Conservation (phyloP, 2,797 vertebrate genomes). For the Mionectes olivaceus region DNA sequence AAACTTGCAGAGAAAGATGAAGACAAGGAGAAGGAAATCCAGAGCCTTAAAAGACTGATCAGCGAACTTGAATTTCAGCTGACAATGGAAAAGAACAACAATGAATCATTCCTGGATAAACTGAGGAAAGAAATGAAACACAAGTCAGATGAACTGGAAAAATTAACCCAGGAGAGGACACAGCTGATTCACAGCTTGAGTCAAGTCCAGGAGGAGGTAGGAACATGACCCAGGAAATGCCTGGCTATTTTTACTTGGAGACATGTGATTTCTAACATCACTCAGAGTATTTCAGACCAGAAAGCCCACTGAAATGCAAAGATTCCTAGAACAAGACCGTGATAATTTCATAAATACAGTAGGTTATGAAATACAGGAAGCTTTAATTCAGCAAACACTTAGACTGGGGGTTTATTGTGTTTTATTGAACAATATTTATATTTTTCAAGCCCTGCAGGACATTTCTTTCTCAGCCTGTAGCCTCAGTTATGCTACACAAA, state of each 20-base stretch:
- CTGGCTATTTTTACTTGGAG: not conserved
- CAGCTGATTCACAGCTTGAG: conserved; percentile 78
- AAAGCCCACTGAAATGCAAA: not conserved
- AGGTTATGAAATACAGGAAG: not conserved
- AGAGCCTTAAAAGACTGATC: conserved; percentile 71
- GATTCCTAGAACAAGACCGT: not conserved
- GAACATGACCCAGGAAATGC: not conserved
- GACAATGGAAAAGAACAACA: conserved; percentile 75
- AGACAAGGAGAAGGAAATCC: conserved; percentile 77
- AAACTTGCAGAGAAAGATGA: conserved; percentile 73
- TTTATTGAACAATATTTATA: not conserved
- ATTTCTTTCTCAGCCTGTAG: not conserved
- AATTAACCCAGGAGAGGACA: conserved; percentile 74
- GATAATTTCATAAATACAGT: not conserved
- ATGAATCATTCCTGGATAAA: conserved; percentile 60
- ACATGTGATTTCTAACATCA: not conserved
- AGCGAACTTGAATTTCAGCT: conserved; percentile 75
- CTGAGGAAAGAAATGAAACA: conserved; percentile 78
- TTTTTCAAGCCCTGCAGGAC: not conserved
- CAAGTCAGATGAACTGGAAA: conserved; percentile 82
- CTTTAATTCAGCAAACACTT: not conserved
- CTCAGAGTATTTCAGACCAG: not conserved
- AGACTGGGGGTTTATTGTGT: not conserved
- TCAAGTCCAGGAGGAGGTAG: conserved; percentile 85
- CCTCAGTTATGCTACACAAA: not conserved